phyloP scores from a whole-genome alignment of 2,113 vertebrate genomes.

The Apodemus speciosus region DNA sequence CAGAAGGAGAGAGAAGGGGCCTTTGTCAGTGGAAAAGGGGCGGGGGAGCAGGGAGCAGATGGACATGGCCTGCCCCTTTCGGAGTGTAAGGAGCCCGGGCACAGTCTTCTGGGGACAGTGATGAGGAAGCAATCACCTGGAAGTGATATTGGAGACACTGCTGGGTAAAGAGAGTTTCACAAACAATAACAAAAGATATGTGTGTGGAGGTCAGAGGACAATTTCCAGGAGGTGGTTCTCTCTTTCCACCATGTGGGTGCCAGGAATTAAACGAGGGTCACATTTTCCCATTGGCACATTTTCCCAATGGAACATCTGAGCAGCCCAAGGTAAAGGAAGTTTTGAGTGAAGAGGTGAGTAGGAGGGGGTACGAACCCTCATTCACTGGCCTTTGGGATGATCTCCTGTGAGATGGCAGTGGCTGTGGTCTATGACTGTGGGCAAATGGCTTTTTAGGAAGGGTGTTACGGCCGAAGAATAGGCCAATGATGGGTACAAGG shows the following conservation, averaged over 20 bases:
- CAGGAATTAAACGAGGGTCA: background rate
- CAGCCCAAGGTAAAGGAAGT: background rate
- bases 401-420: background rate
- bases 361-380: background rate
- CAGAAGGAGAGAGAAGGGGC: background rate
- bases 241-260: background rate
- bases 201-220: background rate
- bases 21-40: background rate
- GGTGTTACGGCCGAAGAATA: background rate
- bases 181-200: background rate
- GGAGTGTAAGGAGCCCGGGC: background rate
- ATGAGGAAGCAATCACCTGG: background rate
- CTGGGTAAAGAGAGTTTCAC: background rate
- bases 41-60: no score
- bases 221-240: background rate
- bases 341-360: background rate
- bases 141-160: background rate
- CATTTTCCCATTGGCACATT: no score
- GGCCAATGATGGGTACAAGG: background rate
- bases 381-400: background rate
- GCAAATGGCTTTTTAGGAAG: background rate
- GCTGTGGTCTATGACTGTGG: background rate
- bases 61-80: background rate
- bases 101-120: background rate
- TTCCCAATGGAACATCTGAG: no score